Evolutionary conservation across 2,797 vertebrate species (phyloP), one percentile per base, ranked within the genome.

Genomic region (Phalloptychus januarius): DNA sequence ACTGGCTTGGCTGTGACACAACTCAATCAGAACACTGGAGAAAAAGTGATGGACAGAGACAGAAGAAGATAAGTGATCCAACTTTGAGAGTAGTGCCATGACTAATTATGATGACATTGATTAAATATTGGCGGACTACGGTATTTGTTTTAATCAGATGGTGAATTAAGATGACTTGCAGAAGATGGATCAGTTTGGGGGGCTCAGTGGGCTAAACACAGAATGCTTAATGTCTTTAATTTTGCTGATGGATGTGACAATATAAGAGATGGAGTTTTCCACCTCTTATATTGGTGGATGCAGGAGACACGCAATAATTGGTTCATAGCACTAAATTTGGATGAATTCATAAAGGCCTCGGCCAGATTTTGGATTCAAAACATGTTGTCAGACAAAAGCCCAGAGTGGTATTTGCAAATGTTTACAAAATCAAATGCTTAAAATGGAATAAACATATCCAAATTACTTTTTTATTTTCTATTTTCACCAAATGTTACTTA

Each of bases 21-120:
- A 63, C 52, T 83, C 84, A 63, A 31, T 83, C 84, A 58, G 31
- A 61, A 12, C 58, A 33, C 18, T 65, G 79, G 78, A 86, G 25
- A 71, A n/a, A 40, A 23, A 42, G 16, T 79, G 78, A 86, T n/a
- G 36, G 84, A 75, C 42, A 69, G 83, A 71, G 44, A 74, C 42
- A n/a, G 18, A 56, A 7, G 48, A n/a, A 58, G 65, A 25, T 8
- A 54, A 72, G 10, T 76, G 72, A 88, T 86, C 45, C 73, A 81
- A 82, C 31, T 74, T 54, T 74, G 71, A 40, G 44, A 78, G 77
- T 79, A 86, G 82, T 0, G 10, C 75, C 52, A 72, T 56, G 72
- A 77, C 25, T 71, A 76, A 83, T 86, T 75, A 85, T 23, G 71
- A 58, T 75, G 83, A 81, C 82, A 81, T 70, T 61, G 70, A 74